Base-by-base conservation (phyloP, 2,888 invertebrate genomes). In the Drosophila colorata region DNA sequence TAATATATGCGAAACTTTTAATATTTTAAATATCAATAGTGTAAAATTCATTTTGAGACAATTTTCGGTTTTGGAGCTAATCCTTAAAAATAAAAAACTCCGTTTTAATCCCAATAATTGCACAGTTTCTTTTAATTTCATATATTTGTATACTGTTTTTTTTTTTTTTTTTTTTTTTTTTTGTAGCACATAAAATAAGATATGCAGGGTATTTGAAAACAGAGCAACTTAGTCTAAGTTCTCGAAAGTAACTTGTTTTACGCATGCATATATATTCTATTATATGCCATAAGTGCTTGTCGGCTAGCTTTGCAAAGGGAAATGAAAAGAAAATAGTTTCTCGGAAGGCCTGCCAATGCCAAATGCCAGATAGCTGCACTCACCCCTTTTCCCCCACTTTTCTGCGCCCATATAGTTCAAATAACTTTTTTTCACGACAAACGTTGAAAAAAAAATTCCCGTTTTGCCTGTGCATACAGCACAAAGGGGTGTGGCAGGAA, bases 291-390 rank as follows among this genome's bases (percentile, higher is more conserved):
- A 73, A 81, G 79, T 84, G 79, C 63, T 55, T 53, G 59, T 60
- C 56, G 59, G 49, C 33, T 55, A 59, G 51, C 52, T 65, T 73
- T 53, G 61, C 65, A 11, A 20, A 33, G 58, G 64, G 23, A 75
- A 80, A 83, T 83, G 78, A 86, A 86, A 86, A 73, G 86, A 80
- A 82, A 83, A 86, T 80, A 83, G 80, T 80, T 78, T 65, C 65
- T 61, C 73, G 75, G 78, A 70, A 59, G 53, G 59, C 56, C 58
- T 65, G 69, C 75, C 79, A 74, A 74, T 78, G 74, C 63, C 70
- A 66, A 69, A 70, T 57, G 46, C 46, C 75, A 61, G 55, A 66
- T 53, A 58, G 48, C 9, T 16, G 28, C 40, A 55, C 49, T 16
- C 49, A 14, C n/a, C 11, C 1, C 14, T 7, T 9, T 7, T 11